These are phyloP conservation scores for Paraplagusia blochii DNA, from an alignment of 2,113 vertebrate species.

Conservation along the genomic window DNA sequence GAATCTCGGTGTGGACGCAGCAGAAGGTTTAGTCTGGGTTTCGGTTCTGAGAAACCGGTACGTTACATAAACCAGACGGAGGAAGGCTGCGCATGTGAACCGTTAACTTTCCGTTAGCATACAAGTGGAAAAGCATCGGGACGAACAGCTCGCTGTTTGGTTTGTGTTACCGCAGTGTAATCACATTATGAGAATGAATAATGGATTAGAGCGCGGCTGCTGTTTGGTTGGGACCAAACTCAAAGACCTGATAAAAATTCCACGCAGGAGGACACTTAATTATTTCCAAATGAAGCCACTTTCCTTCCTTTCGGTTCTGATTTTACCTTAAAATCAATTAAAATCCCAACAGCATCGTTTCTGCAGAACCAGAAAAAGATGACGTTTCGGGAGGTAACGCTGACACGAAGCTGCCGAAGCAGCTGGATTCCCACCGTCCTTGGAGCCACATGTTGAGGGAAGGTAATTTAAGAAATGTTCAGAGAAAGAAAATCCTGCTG, in stretches of 20 bases:
- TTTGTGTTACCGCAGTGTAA: conserved; percentile 51
- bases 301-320: background rate
- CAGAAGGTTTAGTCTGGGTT: conserved; percentile 15
- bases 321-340: background rate
- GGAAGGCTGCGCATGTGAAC: conserved; percentile 37
- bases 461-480: conserved; percentile 47
- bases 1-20: conserved; percentile 17
- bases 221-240: conserved; percentile 37
- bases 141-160: conserved; percentile 50
- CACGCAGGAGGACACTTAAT: conserved; percentile 6
- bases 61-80: conserved; percentile 52
- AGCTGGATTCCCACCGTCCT: conserved; percentile 25
- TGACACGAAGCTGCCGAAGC: conserved; percentile 23
- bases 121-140: conserved; percentile 56
- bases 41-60: conserved; percentile 42
- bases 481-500: conserved; percentile 39
- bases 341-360: too few species aligned
- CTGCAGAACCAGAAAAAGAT: too few species aligned
- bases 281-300: conserved; percentile 10
- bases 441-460: conserved; percentile 41
- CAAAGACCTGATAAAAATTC: conserved; percentile 38
- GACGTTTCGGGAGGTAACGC: conserved; percentile 17
- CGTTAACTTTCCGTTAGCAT: conserved; percentile 69
- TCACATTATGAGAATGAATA: conserved; percentile 50
- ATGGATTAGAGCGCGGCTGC: conserved; percentile 35